phyloP scores from a whole-genome alignment of 2,888 invertebrate species.

The Hirtodrosophila cameraria region DNA sequence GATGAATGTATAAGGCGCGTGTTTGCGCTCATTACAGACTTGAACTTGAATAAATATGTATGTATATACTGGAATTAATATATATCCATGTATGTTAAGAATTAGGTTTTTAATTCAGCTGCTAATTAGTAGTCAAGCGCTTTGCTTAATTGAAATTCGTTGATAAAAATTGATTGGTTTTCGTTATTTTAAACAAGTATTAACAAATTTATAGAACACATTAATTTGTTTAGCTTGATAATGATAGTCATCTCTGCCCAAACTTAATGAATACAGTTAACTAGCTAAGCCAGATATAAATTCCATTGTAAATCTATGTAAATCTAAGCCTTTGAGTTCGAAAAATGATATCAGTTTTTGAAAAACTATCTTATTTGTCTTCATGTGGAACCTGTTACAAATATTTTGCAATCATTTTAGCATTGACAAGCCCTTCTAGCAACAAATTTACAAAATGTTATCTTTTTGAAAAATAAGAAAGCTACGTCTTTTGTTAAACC shows the following conservation, averaged over 20 bases:
- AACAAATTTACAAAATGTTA: too few species aligned
- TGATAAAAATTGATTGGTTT: conserved; percentile 3
- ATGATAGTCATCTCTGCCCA: conserved; percentile 8
- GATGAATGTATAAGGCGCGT: conserved; percentile 29
- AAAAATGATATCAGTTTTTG: neutral
- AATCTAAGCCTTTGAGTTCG: neutral
- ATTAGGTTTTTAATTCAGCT: neutral
- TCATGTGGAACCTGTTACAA: too few species aligned
- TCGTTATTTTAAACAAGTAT: conserved; percentile 12
- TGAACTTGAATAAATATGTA: conserved; percentile 36
- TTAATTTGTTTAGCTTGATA: conserved; percentile 12
- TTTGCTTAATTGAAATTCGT: neutral
- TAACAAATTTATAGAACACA: conserved; percentile 8
- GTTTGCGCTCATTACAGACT: conserved; percentile 26
- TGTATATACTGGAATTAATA: neutral
- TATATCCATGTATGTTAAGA: neutral
- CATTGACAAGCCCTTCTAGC: too few species aligned
- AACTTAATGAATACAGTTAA: conserved; percentile 40
- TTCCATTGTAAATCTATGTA: neutral
- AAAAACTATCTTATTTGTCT: conserved; percentile 1
- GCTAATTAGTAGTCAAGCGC: conserved; percentile 32
- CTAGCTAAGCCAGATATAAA: conserved; percentile 26
- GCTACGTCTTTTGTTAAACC: too few species aligned
- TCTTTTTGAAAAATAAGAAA: too few species aligned
- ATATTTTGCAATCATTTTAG: too few species aligned